A percentile compares a stretch with the other conserved stretches of the same genome.
Evolutionary conservation across 2,797 vertebrate genomes (phyloP).

Genomic region (Syncerus caffer): DNA sequence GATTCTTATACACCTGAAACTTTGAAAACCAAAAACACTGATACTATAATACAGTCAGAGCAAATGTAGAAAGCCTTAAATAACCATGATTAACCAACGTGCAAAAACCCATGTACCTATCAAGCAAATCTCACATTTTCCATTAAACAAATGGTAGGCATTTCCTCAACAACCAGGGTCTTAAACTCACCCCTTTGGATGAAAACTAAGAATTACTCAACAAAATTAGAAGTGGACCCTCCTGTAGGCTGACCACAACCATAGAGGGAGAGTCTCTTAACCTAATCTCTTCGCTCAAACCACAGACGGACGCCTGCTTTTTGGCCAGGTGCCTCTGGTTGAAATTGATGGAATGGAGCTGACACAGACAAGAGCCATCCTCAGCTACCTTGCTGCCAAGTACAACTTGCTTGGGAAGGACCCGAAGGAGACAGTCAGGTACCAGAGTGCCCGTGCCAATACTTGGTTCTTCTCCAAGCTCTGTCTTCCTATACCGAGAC

Average conservation of each 20-base stretch:
- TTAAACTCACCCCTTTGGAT: neutral
- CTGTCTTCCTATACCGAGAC: neutral
- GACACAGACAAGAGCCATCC: conserved; percentile 88
- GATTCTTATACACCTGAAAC: neutral
- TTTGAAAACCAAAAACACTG: neutral
- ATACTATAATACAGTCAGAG: neutral
- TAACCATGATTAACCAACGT: neutral
- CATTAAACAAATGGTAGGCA: neutral
- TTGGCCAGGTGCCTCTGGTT: conserved; percentile 84
- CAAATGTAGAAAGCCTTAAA: neutral
- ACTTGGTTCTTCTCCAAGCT: neutral
- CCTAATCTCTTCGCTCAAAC: neutral
- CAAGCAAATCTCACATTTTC: neutral
- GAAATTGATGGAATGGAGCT: conserved; percentile 86
- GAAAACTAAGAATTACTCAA: neutral
- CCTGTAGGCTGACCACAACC: neutral
- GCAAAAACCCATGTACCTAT: neutral
- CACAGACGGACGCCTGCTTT: conserved; percentile 84
- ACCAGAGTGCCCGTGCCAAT: conserved; percentile 45
- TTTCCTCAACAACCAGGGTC: neutral
- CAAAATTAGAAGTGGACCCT: neutral
- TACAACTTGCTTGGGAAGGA: conserved; percentile 85
- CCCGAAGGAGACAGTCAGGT: conserved; percentile 86
- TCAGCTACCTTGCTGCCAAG: conserved; percentile 86
- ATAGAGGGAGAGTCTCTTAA: neutral